Evolutionary conservation across 35 echinoderm and acorn worm genomes (phyloP).

Genomic region (Strongylocentrotus purpuratus): DNA sequence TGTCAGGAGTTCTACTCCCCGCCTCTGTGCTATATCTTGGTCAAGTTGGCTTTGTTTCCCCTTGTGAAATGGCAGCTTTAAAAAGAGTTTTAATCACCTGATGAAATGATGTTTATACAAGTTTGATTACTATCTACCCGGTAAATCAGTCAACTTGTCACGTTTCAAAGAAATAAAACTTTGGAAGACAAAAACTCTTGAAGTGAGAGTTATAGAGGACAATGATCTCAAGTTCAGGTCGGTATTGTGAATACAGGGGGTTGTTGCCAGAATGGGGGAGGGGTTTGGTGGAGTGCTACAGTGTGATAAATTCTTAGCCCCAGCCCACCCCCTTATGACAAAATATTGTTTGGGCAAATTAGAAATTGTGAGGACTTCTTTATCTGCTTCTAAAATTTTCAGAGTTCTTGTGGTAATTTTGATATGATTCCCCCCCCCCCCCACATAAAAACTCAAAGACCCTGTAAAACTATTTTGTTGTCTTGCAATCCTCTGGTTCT

Average conservation of each 20-base stretch:
- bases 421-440: not conserved
- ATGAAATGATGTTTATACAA: not conserved
- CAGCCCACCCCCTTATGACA: not conserved
- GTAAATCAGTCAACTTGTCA: not conserved
- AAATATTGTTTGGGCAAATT: not conserved
- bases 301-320: not conserved
- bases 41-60: not conserved
- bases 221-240: not conserved
- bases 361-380: not conserved
- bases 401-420: not conserved
- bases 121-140: not conserved
- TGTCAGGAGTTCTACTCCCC: not conserved
- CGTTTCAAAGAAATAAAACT: not conserved
- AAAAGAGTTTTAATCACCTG: constrained; percentile 4
- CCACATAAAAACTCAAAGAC: too few relatives aligned
- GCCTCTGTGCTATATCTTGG: not conserved
- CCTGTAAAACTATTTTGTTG: not conserved
- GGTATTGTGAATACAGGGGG: too few relatives aligned
- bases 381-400: not conserved
- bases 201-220: not conserved
- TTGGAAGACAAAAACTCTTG: not conserved
- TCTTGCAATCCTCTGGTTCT: not conserved
- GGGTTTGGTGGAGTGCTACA: too few relatives aligned
- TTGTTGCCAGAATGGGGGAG: too few relatives aligned
- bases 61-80: not conserved